Evolutionary conservation across 2,797 vertebrate genomes (phyloP).

Genomic region (Tragopan temminckii): DNA sequence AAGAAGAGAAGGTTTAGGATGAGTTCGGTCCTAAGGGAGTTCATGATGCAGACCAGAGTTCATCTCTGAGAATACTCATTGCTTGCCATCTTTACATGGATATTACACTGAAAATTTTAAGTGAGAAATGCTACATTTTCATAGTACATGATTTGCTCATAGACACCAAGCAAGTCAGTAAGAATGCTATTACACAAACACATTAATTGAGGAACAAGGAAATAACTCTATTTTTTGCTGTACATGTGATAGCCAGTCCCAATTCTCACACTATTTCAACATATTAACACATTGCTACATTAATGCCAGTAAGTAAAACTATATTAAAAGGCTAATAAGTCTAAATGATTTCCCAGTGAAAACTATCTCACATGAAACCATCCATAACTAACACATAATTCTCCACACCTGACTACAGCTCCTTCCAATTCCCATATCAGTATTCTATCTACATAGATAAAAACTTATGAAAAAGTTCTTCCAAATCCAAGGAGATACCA

Average conservation of each 20-base stretch:
- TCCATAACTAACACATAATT: background rate
- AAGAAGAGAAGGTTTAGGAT: background rate
- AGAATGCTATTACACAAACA: background rate
- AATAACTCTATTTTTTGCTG: background rate
- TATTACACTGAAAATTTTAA: background rate
- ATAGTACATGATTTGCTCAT: fast-evolving
- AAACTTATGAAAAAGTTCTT: background rate
- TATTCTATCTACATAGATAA: background rate
- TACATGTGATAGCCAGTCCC: background rate
- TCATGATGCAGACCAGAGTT: background rate
- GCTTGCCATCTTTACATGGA: background rate
- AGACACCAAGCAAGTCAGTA: background rate
- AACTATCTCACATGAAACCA: background rate
- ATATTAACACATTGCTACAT: background rate
- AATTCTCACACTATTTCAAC: background rate
- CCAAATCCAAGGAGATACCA: background rate
- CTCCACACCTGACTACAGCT: background rate
- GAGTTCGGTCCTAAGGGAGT: background rate
- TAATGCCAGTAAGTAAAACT: background rate
- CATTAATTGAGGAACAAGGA: background rate
- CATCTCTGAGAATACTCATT: background rate
- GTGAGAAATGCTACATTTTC: background rate
- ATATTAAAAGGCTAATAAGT: background rate
- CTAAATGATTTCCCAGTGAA: background rate
- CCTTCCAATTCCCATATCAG: background rate